Base-by-base conservation (phyloP, 1,140 invertebrate species). In the Zaprionus camerounensis region DNA sequence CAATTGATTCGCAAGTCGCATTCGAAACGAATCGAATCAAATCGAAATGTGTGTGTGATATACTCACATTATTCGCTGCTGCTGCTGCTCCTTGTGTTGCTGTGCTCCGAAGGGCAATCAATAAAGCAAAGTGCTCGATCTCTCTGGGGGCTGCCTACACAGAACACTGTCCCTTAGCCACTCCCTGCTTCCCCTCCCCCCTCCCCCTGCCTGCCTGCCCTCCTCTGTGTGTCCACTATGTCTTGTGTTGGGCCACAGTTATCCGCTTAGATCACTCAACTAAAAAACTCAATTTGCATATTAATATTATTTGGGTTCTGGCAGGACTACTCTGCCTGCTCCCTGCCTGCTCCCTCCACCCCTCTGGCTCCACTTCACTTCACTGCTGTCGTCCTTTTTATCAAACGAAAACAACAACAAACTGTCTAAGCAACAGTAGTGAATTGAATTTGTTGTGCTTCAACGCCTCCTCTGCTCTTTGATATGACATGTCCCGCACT, bases 261-360 rank as follows among this genome's bases (percentile, higher is more conserved):
- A 91, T 91, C 88, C 88, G 88, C 88, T 91, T 91, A 91, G 88
- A 91, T 91, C 88, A 91, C 77, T 91, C 88, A 91, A 91, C 88
- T 88, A 91, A 91, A 91, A 91, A 91, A 91, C 81, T 91, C 88
- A 91, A 91, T 91, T 91, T 91, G 88, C 88, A 91, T 91, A 88
- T 91, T 91, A 91, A 91, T 91, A 88, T 91, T 87, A 91, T 84
- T 88, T 86, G 86, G 73, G 82, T 77, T 77, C 86, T 83, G 86
- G 61, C 64, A 62, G 55, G 20, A 11, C 46, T 13, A 51, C 56
- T 74, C 62, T 71, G 46, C 24, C 24, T 46, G 51, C 5, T 41
- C 44, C 68, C 53, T 7, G 46, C 24, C 24, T 46, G 51, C 2
- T 41, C 36, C 68, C 53, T 7, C 59, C 7, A 26, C 20, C 15